Evolutionary conservation across 2,113 vertebrate species (phyloP), one percentile per base, ranked within the genome.

Genomic region (Alexandromys fortis): DNA sequence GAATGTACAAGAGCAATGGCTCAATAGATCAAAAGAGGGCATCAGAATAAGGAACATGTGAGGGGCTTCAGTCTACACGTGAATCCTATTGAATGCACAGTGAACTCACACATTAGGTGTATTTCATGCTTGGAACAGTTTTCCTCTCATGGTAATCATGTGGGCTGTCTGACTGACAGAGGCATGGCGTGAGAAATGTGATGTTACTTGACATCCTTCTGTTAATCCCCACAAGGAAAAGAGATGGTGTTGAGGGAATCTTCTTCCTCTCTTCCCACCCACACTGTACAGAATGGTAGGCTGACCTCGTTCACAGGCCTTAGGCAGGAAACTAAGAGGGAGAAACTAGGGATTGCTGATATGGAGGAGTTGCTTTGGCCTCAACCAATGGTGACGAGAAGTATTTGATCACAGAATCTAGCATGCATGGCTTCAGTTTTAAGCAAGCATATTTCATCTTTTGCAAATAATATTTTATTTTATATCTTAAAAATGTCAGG

Each of bases 11-110:
- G 95, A 92, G 76, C n/a, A 96, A 55, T 65, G 67, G 49, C 55
- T 55, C 45, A 86, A 11, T 78, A 96, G 89, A 90, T 97, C 89
- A 88, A 97, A 97, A 98, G 5, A 95, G 86, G 91, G 22, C 65
- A 94, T 91, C 76, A 86, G 35, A 88, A 76, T 83, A 97, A 95
- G 96, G 94, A 82, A 72, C 16, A 63, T 90, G n/a, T 0, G 0
- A 75, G 42, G 67, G 58, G 89, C 79, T 95, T 97, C 70, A 89
- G 52, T 21, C 24, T 79, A 94, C 11, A n/a, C 65, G 26, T n/a
- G 8, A 17, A 89, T 89, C 58, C 33, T 78, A 11, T 19, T 83
- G 33, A 92, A n/a, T 30, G 52, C 55, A 72, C 7, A 63, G 55
- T 67, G 47, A 79, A 68, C 49, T 49, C 28, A 78, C 93, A 95